phyloP scores from a whole-genome alignment of 2,888 invertebrate species.

The Drosophila multiciliata region DNA sequence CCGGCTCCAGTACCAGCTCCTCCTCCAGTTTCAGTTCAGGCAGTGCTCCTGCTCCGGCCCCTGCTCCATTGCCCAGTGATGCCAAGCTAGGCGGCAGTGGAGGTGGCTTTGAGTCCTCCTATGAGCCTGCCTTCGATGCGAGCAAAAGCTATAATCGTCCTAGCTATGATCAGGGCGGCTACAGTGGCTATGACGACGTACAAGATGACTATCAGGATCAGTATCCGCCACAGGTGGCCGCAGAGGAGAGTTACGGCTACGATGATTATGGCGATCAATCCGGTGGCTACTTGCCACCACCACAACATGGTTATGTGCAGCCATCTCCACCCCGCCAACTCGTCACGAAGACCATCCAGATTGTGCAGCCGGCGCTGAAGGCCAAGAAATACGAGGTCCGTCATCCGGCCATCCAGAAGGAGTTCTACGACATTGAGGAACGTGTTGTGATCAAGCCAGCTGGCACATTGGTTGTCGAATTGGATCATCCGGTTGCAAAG shows the following conservation, averaged over 20 bases:
- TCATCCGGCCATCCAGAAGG: constrained; percentile 88
- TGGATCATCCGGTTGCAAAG: constrained; percentile 87
- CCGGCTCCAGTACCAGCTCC: constrained; percentile 28
- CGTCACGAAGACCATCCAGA: constrained; percentile 86
- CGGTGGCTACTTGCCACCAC: constrained; percentile 55
- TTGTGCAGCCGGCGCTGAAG: constrained; percentile 87
- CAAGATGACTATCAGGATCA: constrained; percentile 72
- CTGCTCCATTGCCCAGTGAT: constrained; percentile 43
- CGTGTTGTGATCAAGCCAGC: constrained; percentile 87
- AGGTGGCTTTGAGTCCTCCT: constrained; percentile 29
- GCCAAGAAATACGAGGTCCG: constrained; percentile 87
- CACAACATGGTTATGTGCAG: constrained; percentile 60
- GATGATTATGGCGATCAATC: constrained; percentile 67
- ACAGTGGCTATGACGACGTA: constrained; percentile 63
- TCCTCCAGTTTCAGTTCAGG: constrained; percentile 20
- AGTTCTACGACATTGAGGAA: constrained; percentile 88
- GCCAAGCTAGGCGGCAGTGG: constrained; percentile 26
- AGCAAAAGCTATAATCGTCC: constrained; percentile 69
- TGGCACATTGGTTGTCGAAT: constrained; percentile 87
- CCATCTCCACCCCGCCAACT: constrained; percentile 82
- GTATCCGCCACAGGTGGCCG: constrained; percentile 78
- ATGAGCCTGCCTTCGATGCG: constrained; percentile 48
- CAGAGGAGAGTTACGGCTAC: constrained; percentile 66
- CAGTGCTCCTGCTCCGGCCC: constrained; percentile 19
- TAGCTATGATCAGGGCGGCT: constrained; percentile 67